These are phyloP conservation scores for Bambusicola thoracicus DNA, from an alignment of 2,113 vertebrate species.

Conservation along the genomic window DNA sequence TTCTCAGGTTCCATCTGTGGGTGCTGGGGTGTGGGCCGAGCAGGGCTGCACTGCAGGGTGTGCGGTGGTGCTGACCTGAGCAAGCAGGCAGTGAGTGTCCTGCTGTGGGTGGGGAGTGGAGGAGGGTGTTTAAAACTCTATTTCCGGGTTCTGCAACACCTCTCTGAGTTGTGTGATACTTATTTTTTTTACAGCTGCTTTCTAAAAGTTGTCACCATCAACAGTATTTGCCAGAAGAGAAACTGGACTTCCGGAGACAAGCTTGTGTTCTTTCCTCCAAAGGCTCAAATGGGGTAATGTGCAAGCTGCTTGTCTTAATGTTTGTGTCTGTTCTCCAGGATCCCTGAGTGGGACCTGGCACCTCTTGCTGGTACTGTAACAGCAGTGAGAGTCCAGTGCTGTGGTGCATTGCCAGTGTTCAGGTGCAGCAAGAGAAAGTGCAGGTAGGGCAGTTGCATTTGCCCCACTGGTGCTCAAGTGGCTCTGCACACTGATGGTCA, in stretches of 20 bases:
- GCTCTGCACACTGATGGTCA: background rate
- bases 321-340: background rate
- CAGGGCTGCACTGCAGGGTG: too few relatives aligned
- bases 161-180: background rate
- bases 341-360: background rate
- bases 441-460: too few relatives aligned
- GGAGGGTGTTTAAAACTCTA: background rate
- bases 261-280: background rate
- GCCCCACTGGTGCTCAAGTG: too few relatives aligned
- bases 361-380: background rate
- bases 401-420: background rate
- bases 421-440: background rate
- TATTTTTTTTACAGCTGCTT: background rate
- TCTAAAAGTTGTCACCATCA: fast-evolving
- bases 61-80: fast-evolving
- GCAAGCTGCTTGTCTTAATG: background rate
- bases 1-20: background rate
- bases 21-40: background rate
- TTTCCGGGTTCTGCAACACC: background rate
- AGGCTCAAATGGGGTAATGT: background rate
- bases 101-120: fast-evolving
- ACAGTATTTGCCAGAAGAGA: background rate
- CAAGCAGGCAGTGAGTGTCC: fast-evolving
- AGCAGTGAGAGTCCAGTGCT: background rate
- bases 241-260: background rate